phyloP scores from a whole-genome alignment of 2,888 invertebrate genomes.

The Mimas tiliae region DNA sequence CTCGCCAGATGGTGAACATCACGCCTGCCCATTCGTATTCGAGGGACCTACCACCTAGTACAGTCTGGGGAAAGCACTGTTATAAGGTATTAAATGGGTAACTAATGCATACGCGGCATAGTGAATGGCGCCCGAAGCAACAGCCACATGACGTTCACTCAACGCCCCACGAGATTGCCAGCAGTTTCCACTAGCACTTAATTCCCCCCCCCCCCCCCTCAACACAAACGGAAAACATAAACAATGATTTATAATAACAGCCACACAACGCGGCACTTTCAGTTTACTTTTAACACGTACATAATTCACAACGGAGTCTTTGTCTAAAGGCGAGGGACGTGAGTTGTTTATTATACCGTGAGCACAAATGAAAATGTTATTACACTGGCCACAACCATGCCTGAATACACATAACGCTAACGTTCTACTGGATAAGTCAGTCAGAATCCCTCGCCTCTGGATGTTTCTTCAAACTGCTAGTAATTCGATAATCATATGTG shows the following conservation, averaged over 20 bases:
- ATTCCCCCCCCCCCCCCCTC: slow-evolving; percentile 75
- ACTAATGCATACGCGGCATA: slow-evolving; percentile 26
- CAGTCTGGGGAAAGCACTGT: no score
- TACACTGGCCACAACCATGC: slow-evolving; percentile 70
- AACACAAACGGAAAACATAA: slow-evolving; percentile 85
- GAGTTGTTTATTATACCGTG: slow-evolving; percentile 84
- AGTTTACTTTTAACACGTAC: slow-evolving; percentile 85
- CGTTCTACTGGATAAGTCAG: slow-evolving; percentile 49
- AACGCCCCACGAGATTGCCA: slow-evolving; percentile 68
- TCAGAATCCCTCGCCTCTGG: slow-evolving; percentile 29
- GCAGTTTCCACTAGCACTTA: slow-evolving; percentile 78
- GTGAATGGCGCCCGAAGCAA: slow-evolving; percentile 57
- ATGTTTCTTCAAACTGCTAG: slow-evolving; percentile 14
- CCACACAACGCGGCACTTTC: slow-evolving; percentile 83
- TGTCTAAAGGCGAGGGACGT: slow-evolving; percentile 83
- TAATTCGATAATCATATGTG: slow-evolving; percentile 9
- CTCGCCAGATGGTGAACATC: no score
- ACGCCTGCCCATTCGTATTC: no score
- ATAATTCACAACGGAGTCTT: slow-evolving; percentile 83
- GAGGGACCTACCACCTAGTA: no score
- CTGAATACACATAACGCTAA: slow-evolving; percentile 52
- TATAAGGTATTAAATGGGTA: not conserved
- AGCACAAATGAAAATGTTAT: slow-evolving; percentile 84
- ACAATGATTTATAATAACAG: slow-evolving; percentile 85
- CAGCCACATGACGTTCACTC: slow-evolving; percentile 59